Base-by-base conservation (phyloP, 2,888 invertebrate genomes). In the Drosophila atripex region DNA sequence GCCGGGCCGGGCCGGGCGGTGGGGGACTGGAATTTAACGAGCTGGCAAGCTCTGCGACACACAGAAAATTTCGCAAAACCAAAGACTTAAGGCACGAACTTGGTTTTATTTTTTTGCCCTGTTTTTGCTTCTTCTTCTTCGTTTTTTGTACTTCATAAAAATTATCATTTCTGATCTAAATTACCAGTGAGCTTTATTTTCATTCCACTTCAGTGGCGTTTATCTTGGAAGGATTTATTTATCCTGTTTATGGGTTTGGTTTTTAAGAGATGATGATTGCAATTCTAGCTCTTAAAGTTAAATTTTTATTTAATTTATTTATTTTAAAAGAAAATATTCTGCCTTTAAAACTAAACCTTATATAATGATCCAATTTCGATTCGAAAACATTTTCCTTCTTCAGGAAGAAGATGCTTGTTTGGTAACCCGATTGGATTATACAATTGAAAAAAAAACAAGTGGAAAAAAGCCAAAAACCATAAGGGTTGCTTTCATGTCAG, bases 21-120 rank as follows among this genome's bases (percentile, higher is more conserved):
- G n/a, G 32, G 25, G 1, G 35, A 12, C 18, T 28, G 23, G 23
- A 45, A 46, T 25, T 14, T 63, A 79, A 75, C 68, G 68, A 80
- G 76, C 78, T 65, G 60, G 23, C 73, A 9, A 57, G 55, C 73
- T 28, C 28, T 28, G 80, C 66, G 73, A 69, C 63, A 71, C 76
- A 57, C 51, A 66, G 51, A 53, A 18, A 57, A 71, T 79, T 85
- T 85, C 76, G 76, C 86, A 64, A 85, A 78, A 71, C 69, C 69
- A 85, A 85, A 71, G 78, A 80, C 85, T 79, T 60, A 71, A 78
- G 79, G 57, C 78, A 80, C 85, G 66, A 85, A 76, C 73, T 77
- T 41, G 66, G 60, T 60, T 60, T 72, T 21, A 60, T 57, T 53
- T 54, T 61, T 45, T n/a, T 18, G 6, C n/a, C 11, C 47, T 39